A percentile compares a stretch with the other conserved stretches of the same genome.
Conservation (phyloP, 2,888 invertebrate species). For the Conus canariensis region DNA sequence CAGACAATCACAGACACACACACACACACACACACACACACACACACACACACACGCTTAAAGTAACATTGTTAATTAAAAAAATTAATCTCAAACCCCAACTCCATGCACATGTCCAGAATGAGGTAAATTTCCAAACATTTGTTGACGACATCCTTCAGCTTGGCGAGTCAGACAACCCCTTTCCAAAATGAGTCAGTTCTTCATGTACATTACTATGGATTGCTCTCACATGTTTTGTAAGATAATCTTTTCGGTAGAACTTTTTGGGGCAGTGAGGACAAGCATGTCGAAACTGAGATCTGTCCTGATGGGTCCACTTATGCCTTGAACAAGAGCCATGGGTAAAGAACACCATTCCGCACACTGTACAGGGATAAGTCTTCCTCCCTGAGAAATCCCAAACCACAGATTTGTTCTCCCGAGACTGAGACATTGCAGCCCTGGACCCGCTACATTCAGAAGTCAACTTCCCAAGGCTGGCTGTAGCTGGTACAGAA, state of each 20-base stretch:
- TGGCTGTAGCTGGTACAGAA: background rate
- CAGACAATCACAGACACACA: too few species aligned
- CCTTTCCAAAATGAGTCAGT: background rate
- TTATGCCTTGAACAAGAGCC: slow-evolving; percentile 1
- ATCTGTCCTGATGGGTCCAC: slow-evolving; percentile 20
- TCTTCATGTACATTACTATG: background rate
- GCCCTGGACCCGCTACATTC: background rate
- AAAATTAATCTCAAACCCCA: too few species aligned
- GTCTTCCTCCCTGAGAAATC: background rate
- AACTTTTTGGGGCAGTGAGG: slow-evolving; percentile 28
- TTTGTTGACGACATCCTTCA: too few species aligned
- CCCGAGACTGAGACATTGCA: background rate
- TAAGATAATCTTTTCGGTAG: slow-evolving; percentile 25
- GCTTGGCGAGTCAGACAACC: too few species aligned
- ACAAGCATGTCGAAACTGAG: slow-evolving; percentile 25
- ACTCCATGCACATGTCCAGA: background rate
- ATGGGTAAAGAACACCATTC: slow-evolving; percentile 29
- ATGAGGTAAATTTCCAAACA: background rate
- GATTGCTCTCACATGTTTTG: slow-evolving; percentile 14
- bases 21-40: too few species aligned
- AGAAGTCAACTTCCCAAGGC: background rate
- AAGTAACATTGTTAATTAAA: too few species aligned
- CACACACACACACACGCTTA: too few species aligned
- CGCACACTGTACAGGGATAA: background rate
- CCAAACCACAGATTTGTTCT: background rate